Evolutionary conservation across 2,113 vertebrate genomes (phyloP), one percentile per base, ranked within the genome.

Genomic region (Thamnaconus septentrionalis): DNA sequence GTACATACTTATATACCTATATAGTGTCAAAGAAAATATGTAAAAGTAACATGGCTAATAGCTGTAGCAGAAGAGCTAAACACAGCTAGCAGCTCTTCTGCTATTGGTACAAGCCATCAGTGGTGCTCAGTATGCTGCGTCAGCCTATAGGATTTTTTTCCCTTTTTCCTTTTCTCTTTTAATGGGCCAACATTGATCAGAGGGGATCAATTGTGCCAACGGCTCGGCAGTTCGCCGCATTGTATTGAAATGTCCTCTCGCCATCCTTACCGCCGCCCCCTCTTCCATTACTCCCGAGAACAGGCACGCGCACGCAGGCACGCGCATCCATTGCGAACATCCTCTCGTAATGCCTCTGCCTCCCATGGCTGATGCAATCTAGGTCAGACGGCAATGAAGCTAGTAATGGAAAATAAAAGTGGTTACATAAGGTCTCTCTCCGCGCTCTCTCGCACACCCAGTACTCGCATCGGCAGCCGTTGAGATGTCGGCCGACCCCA

Each of bases 321-420:
- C 53, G 59, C 65, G 18, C 61, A 44, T 49, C 53, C 57, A 80
- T 68, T 67, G 56, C 81, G 69, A 83, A 85, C 81, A 78, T 85
- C 82, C 85, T 74, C 85, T 84, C 78, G 85, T 86, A 85, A 82
- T 86, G 84, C 88, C 87, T 87, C 82, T 85, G 79, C 83, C 68
- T 80, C 84, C 76, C 82, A 77, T 76, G 84, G 85, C 85, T 90
- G 88, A 90, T 85, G 85, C 82, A 89, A 88, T 92, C 84, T 90
- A 91, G 91, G 90, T 90, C 90, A 91, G 88, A 90, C 86, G 69
- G 84, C 90, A 88, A 83, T 84, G 85, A 85, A 87, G 87, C 75
- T 81, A 89, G 90, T 90, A 88, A 87, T 89, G 86, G 80, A 90
- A 88, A 90, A 90, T 90, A 87, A 88, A 89, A 90, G 89, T 74